Conservation (phyloP, 2,888 invertebrate genomes). For the Dynastes maya region DNA sequence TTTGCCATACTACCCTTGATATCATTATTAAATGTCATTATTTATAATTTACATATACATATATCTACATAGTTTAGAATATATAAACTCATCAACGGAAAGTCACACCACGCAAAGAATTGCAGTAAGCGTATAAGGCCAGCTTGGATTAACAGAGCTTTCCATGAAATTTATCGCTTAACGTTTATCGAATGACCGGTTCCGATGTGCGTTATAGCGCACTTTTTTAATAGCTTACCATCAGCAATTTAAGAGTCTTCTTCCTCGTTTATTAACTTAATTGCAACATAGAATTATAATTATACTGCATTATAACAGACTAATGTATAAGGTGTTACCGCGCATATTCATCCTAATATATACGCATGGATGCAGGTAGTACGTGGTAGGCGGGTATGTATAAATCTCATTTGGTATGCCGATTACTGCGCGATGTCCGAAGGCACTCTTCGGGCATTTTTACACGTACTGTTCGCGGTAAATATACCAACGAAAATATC, state of each 20-base stretch:
- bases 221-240: constrained; percentile 11
- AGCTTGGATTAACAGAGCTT: not conserved
- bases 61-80: not conserved
- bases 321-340: constrained; percentile 11
- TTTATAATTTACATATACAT: too few species aligned
- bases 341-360: constrained; percentile 12
- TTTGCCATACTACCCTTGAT: too few species aligned
- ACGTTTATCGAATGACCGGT: not conserved
- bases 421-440: constrained; percentile 22
- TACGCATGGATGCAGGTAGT: constrained; percentile 21
- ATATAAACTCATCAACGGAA: not conserved
- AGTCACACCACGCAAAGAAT: not conserved
- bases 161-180: not conserved
- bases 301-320: constrained; percentile 14
- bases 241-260: not conserved
- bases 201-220: not conserved
- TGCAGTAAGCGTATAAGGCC: not conserved
- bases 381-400: constrained; percentile 13
- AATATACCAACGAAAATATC: not conserved
- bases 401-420: constrained; percentile 22
- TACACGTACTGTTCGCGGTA: constrained; percentile 10
- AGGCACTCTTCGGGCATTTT: constrained; percentile 20
- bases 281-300: constrained; percentile 31
- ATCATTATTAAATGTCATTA: too few species aligned
- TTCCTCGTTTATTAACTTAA: constrained; percentile 28